Conservation (phyloP, 1,140 invertebrate species). For the Diachasma alloeum region DNA sequence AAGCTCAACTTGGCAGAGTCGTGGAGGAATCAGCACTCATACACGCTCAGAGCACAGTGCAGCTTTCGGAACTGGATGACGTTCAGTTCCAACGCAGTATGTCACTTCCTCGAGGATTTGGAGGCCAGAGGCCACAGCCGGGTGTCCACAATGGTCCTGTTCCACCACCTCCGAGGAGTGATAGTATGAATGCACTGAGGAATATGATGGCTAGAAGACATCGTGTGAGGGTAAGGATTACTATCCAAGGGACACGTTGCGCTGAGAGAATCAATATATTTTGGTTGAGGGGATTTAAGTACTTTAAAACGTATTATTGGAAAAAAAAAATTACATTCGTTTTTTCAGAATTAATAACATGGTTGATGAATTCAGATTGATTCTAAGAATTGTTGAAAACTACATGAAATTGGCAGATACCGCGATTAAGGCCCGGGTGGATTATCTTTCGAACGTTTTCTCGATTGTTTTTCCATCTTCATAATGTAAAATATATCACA, state of each 20-base stretch:
- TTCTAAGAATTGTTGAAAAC: too few relatives aligned
- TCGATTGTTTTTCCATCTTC: too few relatives aligned
- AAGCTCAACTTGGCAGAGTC: slow-evolving; percentile 52
- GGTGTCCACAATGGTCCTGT: slow-evolving; percentile 50
- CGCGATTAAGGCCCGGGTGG: too few relatives aligned
- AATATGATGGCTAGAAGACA: slow-evolving; percentile 59
- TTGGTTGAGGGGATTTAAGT: neutral
- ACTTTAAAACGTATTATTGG: neutral
- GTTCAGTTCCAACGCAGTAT: slow-evolving; percentile 58
- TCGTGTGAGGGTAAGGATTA: slow-evolving; percentile 52
- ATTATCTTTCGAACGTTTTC: too few relatives aligned
- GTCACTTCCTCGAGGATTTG: slow-evolving; percentile 63
- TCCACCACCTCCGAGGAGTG: slow-evolving; percentile 60
- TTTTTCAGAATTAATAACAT: too few relatives aligned
- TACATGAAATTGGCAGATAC: too few relatives aligned
- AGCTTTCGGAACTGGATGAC: slow-evolving; percentile 53
- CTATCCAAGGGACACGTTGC: neutral
- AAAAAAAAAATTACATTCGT: too few relatives aligned
- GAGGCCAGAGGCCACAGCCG: slow-evolving; percentile 50
- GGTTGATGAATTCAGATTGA: too few relatives aligned
- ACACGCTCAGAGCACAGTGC: slow-evolving; percentile 53
- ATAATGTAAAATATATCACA: too few relatives aligned
- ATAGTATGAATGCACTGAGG: slow-evolving; percentile 60
- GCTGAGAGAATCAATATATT: neutral
- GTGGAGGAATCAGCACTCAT: slow-evolving; percentile 50